Percentiles rank a stretch among this genome's conserved stretches.
phyloP scores from a whole-genome alignment of 2,888 invertebrate genomes.

The Dasypolia templi region DNA sequence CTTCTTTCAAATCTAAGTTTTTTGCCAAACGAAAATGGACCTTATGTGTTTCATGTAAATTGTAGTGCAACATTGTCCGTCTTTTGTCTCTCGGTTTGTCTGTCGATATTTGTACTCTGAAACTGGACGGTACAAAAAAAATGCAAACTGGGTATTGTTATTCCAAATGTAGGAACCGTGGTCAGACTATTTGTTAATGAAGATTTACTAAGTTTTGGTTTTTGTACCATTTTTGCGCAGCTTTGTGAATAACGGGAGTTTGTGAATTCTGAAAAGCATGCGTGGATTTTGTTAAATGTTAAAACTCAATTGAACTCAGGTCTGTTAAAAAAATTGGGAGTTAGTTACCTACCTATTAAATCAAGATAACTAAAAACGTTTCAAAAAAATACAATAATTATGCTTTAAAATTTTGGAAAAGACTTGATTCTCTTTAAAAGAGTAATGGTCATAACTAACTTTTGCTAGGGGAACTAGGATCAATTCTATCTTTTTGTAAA shows the following conservation, averaged over 20 bases:
- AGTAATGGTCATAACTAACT: too few relatives aligned
- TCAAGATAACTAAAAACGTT: not conserved
- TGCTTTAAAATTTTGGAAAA: too few relatives aligned
- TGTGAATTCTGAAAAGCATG: conserved; percentile 1
- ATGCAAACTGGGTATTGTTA: not conserved
- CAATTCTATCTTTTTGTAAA: too few relatives aligned
- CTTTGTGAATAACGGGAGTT: conserved; percentile 3
- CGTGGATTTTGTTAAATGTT: not conserved
- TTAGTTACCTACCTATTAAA: not conserved
- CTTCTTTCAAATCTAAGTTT: not conserved
- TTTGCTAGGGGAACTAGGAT: too few relatives aligned
- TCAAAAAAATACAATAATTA: too few relatives aligned
- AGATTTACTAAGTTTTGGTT: conserved; percentile 29
- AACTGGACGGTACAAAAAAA: conserved; percentile 15
- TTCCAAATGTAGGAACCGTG: not conserved
- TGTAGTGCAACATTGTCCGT: not conserved
- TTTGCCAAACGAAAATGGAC: not conserved
- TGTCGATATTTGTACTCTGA: conserved; percentile 29
- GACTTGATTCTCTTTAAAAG: too few relatives aligned
- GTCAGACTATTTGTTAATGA: conserved; percentile 28
- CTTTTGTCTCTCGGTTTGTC: conserved; percentile 38
- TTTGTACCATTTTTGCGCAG: not conserved
- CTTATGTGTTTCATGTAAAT: not conserved
- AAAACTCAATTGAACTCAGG: not conserved
- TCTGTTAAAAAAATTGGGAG: not conserved